Evolutionary conservation across 2,888 invertebrate genomes (phyloP).

Genomic region (Podotricha telesiphe): DNA sequence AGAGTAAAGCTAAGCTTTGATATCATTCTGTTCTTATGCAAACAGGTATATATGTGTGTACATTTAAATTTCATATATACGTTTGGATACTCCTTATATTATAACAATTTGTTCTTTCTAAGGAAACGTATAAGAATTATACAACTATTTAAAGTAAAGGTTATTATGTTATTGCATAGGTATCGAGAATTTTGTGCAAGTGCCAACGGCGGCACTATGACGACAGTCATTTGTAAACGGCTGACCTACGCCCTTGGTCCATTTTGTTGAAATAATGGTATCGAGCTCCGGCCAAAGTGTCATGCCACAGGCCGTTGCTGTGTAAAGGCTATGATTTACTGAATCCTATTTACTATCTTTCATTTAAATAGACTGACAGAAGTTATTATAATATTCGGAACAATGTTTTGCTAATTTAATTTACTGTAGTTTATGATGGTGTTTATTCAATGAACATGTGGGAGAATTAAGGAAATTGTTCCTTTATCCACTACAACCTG

Average conservation of each 20-base stretch:
- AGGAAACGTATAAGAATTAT: neutral
- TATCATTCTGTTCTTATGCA: too few species aligned
- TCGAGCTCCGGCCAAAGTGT: constrained; percentile 41
- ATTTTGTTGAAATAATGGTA: constrained; percentile 45
- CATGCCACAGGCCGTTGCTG: constrained; percentile 38
- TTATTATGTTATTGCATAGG: constrained; percentile 18
- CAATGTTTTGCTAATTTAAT: neutral
- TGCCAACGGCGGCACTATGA: constrained; percentile 40
- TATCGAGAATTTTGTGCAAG: constrained; percentile 37
- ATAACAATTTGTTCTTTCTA: neutral
- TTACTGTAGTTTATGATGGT: neutral
- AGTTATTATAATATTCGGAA: neutral
- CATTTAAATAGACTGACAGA: constrained; percentile 26
- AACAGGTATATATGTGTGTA: too few species aligned
- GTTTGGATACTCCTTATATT: too few species aligned
- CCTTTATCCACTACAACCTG: too few species aligned
- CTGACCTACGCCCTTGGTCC: constrained; percentile 42
- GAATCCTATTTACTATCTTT: constrained; percentile 31
- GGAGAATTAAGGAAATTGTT: neutral
- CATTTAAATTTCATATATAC: too few species aligned
- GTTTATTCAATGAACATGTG: neutral
- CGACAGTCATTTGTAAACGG: constrained; percentile 43
- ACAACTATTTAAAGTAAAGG: neutral
- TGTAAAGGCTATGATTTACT: constrained; percentile 41
- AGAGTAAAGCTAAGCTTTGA: too few species aligned